phyloP scores from a whole-genome alignment of 2,113 vertebrate genomes.

The Potamarius usumacintae region DNA sequence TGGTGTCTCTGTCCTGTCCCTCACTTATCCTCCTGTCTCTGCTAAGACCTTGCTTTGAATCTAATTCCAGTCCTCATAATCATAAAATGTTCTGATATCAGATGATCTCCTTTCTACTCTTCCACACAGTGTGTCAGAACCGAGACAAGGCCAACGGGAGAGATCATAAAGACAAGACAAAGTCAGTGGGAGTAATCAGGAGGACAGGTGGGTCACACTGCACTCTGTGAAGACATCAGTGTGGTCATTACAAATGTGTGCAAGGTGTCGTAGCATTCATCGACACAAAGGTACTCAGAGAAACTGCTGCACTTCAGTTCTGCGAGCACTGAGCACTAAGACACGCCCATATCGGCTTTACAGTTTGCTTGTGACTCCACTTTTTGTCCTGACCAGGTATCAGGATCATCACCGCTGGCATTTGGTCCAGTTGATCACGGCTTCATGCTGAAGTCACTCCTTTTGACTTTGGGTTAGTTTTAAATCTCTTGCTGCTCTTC shows the following conservation, averaged over 20 bases:
- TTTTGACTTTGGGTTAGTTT: neutral
- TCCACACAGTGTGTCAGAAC: neutral
- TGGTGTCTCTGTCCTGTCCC: neutral
- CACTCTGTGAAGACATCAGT: too few species aligned
- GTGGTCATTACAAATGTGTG: too few species aligned
- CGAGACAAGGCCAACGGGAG: slow-evolving; percentile 8
- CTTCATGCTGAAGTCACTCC: neutral
- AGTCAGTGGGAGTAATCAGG: neutral
- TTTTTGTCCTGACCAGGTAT: neutral
- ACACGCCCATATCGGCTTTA: neutral
- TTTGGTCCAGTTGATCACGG: neutral
- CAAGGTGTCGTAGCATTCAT: too few species aligned
- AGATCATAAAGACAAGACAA: neutral
- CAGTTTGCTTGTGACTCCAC: neutral
- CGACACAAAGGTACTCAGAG: too few species aligned
- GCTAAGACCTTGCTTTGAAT: too few species aligned
- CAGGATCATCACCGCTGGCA: neutral
- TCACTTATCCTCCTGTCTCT: too few species aligned
- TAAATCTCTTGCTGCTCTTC: neutral
- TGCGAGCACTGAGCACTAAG: too few species aligned
- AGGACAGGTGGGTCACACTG: neutral
- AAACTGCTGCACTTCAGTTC: too few species aligned
- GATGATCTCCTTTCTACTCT: too few species aligned
- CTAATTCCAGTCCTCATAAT: neutral
- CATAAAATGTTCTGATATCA: too few species aligned